Base-by-base conservation (phyloP, 64 coral and sea anemone species). In the Actinia tenebrosa region DNA sequence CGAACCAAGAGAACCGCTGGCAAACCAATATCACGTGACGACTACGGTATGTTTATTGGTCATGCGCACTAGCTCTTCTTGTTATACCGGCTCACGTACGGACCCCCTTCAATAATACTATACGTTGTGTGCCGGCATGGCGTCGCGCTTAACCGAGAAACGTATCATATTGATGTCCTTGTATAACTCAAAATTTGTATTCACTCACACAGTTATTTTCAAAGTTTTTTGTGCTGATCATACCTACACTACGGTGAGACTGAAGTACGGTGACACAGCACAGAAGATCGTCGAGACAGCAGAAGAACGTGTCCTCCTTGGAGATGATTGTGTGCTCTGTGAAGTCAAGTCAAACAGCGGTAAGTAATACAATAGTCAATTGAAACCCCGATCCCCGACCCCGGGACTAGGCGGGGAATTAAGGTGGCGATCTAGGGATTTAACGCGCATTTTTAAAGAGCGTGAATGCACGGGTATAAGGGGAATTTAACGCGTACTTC, bases 191-290 rank as follows among this genome's bases (percentile, higher is more conserved):
- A 20, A n/a, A 5, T 37, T 66, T 22, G n/a, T 66, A 66, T 66
- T 25, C 13, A 7, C 10, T 42, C 20, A 25, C 47, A 55, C 79
- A 96, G 94, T 86, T 16, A 92, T 90, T 50, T 90, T 96, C 88
- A 89, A 84, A n/a, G 94, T 96, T 18, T 96, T 85, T 20, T 96
- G 88, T 71, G 94, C 94, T 1, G 91, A 96, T 26, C 94, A 96
- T 63, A 93, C 91, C 0, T 96, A 96, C 71, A 90, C 88, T 0
- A 96, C 94, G 0, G 23, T 96, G 16, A 80, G 80, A 7, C 82
- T 96, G 18, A 82, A 56, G 50, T 96, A 93, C 64, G 91, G 91
- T 7, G 88, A 87, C 20, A 93, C 94, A 16, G 91, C 88, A 18
- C 84, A 96, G 88, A 96, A 82, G 71, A 84, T 96, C 52, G 71